phyloP scores from a whole-genome alignment of 2,888 invertebrate genomes.

The Theodoxus fluviatilis region DNA sequence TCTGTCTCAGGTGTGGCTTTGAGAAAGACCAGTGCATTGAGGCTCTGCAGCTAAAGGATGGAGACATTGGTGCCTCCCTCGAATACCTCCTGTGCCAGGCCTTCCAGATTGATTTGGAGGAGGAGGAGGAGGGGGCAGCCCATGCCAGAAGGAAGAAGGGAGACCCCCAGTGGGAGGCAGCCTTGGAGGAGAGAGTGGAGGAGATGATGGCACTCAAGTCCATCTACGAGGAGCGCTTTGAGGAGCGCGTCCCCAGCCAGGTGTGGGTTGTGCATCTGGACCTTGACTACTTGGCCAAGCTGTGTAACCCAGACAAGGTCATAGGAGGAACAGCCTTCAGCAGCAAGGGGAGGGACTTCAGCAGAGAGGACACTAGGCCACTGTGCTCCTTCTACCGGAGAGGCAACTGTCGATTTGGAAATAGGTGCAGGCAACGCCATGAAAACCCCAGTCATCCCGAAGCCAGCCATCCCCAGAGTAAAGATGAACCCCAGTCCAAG shows the following conservation, averaged over 20 bases:
- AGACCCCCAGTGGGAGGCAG: slow-evolving; percentile 33
- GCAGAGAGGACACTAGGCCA: slow-evolving; percentile 27
- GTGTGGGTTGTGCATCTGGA: slow-evolving; percentile 52
- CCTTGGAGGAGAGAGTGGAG: slow-evolving; percentile 49
- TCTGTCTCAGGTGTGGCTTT: slow-evolving; percentile 55
- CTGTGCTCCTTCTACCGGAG: slow-evolving; percentile 49
- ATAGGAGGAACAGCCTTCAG: slow-evolving; percentile 27
- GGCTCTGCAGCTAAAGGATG: slow-evolving; percentile 52
- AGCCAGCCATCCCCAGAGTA: slow-evolving; percentile 19
- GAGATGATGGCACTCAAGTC: slow-evolving; percentile 56
- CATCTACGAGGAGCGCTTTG: slow-evolving; percentile 54
- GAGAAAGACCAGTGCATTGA: slow-evolving; percentile 46
- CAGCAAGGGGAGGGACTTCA: too few species aligned
- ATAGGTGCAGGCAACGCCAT: slow-evolving; percentile 45
- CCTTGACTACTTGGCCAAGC: slow-evolving; percentile 40
- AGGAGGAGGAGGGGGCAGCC: not conserved
- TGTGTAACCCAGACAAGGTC: slow-evolving; percentile 32
- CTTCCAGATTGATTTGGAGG: slow-evolving; percentile 36
- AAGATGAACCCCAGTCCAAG: too few species aligned
- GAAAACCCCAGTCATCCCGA: too few species aligned
- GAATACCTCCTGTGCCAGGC: slow-evolving; percentile 54
- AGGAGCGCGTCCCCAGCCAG: slow-evolving; percentile 48
- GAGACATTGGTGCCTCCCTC: slow-evolving; percentile 52
- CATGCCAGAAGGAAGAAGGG: slow-evolving; percentile 8
- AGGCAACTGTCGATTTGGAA: slow-evolving; percentile 55